Conservation (phyloP, 2,113 vertebrate genomes). For the Charadrius vociferus region DNA sequence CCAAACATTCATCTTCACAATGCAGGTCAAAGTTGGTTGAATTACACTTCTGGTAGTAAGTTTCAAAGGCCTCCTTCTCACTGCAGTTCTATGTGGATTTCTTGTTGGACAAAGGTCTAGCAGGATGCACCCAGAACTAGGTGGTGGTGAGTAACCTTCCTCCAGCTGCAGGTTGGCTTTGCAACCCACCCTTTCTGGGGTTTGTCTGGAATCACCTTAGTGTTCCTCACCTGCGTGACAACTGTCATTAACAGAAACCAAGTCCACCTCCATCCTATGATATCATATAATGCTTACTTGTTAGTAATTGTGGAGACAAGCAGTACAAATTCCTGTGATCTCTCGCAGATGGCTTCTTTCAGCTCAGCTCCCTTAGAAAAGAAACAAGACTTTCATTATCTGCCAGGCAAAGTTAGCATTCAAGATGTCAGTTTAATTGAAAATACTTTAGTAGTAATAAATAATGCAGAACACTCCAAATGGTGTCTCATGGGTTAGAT, state of each 20-base stretch:
- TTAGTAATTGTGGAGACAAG: not conserved
- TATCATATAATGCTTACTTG: not conserved
- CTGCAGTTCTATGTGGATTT: not conserved
- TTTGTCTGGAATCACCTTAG: not conserved
- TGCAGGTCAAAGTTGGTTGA: not conserved
- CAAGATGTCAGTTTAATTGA: not conserved
- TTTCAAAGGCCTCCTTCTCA: not conserved
- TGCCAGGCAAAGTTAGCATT: not conserved
- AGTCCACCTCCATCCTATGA: not conserved
- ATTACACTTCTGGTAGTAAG: not conserved
- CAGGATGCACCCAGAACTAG: not conserved
- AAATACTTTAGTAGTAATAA: not conserved
- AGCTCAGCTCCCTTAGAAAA: not conserved
- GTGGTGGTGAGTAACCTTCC: not conserved
- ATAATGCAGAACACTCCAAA: not conserved
- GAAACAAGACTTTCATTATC: not conserved
- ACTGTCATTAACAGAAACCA: not conserved
- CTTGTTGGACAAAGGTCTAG: not conserved
- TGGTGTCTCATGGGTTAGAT: not conserved
- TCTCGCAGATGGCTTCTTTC: not conserved
- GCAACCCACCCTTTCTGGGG: not conserved
- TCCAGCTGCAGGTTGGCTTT: not conserved
- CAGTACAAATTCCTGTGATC: not conserved
- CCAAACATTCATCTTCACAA: not conserved
- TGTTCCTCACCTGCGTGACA: not conserved